Conservation (phyloP, 2,113 vertebrate genomes). For the Zapus hudsonius region DNA sequence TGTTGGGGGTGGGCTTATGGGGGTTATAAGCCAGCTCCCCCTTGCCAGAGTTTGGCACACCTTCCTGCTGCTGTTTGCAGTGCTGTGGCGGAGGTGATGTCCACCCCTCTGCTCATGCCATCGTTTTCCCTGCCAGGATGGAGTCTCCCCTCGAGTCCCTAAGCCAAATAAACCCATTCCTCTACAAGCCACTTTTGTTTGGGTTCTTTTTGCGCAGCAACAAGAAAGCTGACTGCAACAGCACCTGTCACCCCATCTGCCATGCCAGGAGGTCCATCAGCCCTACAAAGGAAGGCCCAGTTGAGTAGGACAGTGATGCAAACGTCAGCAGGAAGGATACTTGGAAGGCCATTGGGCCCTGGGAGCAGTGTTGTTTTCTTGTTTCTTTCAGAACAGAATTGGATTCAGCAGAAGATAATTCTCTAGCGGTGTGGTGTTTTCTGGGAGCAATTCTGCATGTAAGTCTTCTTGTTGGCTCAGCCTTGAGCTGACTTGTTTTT, state of each 20-base stretch:
- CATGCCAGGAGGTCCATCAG: neutral
- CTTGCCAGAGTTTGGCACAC: too few species aligned
- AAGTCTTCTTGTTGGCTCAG: neutral
- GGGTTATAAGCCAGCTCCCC: too few species aligned
- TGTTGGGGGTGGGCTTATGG: too few species aligned
- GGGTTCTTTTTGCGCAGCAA: too few species aligned
- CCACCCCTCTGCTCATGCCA: too few species aligned
- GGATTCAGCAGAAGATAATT: constrained; percentile 24
- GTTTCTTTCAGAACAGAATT: neutral
- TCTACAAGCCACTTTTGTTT: too few species aligned
- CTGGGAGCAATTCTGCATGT: too few species aligned
- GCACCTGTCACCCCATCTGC: neutral
- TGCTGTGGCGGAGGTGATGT: too few species aligned
- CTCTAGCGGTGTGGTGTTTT: neutral
- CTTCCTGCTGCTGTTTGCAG: too few species aligned
- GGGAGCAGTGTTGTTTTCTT: constrained; percentile 11
- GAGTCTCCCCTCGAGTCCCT: too few species aligned
- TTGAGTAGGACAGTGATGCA: neutral
- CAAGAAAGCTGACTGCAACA: neutral
- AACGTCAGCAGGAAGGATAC: constrained; percentile 5
- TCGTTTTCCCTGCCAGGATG: too few species aligned
- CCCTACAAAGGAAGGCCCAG: neutral
- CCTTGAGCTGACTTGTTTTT: neutral
- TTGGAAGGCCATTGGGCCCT: neutral
- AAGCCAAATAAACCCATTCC: too few species aligned